Evolutionary conservation across 1,140 invertebrate genomes (phyloP).

Genomic region (Agraylea sexmaculata): DNA sequence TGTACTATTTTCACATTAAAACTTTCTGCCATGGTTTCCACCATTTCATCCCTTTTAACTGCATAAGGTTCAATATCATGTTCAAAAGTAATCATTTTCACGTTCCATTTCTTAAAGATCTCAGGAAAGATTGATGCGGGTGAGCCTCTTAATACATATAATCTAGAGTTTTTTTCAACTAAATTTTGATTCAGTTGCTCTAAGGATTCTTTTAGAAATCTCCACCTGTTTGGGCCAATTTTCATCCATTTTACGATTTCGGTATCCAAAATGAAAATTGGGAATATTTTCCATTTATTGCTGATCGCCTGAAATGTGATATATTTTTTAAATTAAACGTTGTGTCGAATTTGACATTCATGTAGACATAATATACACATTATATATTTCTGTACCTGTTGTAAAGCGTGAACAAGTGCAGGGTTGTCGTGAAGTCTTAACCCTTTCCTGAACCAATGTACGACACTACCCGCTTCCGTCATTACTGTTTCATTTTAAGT

Average conservation of each 20-base stretch:
- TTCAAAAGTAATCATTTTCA: slow-evolving; percentile 53
- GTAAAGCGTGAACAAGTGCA: slow-evolving; percentile 46
- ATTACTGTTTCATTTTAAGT: no score
- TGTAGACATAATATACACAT: background rate
- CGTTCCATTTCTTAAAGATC: slow-evolving; percentile 56
- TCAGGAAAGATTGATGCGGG: slow-evolving; percentile 49
- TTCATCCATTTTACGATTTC: slow-evolving; percentile 48
- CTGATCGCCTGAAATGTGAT: slow-evolving; percentile 31
- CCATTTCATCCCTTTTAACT: slow-evolving; percentile 45
- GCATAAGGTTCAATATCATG: slow-evolving; percentile 61
- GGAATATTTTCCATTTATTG: slow-evolving; percentile 39
- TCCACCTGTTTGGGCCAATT: slow-evolving; percentile 54
- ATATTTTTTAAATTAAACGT: slow-evolving; percentile 1
- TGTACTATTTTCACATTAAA: slow-evolving; percentile 47
- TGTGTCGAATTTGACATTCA: slow-evolving; percentile 4
- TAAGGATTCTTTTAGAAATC: slow-evolving; percentile 58
- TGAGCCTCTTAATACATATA: slow-evolving; percentile 55
- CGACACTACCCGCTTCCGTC: no score
- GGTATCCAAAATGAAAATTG: slow-evolving; percentile 58
- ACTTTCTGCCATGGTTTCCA: slow-evolving; percentile 46
- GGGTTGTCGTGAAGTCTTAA: slow-evolving; percentile 62
- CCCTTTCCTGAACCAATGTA: slow-evolving; percentile 63
- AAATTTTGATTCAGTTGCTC: slow-evolving; percentile 53
- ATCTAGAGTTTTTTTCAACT: slow-evolving; percentile 36
- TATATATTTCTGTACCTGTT: slow-evolving; percentile 27